Base-by-base conservation (phyloP, 2,888 invertebrate genomes). In the Drosophila formosana region DNA sequence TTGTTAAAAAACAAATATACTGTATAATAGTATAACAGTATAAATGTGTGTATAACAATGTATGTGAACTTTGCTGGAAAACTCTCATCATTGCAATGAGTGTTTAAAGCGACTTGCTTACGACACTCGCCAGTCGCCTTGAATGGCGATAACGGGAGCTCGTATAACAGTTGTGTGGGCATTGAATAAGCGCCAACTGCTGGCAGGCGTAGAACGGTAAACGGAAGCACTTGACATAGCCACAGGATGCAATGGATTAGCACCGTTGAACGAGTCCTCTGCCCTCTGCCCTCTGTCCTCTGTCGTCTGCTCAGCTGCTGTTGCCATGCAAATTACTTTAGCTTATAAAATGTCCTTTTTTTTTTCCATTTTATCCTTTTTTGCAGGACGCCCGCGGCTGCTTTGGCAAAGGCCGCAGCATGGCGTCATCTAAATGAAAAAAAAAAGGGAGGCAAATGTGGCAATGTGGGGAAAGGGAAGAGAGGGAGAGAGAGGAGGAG, bases 311-410 rank as follows among this genome's bases (percentile, higher is more conserved):
- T 39, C 13, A 13, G 23, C 18, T 26, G 18, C 55, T n/a, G 46
- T 55, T 25, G 47, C 37, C 56, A 53, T 52, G 65, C 46, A 66
- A 66, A 66, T 60, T 60, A 47, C 60, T 46, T 60, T 52, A 60
- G 46, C 47, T 60, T 60, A 60, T 66, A 47, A 43, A 66, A 60
- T 66, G 52, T 66, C 47, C 60, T 37, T 60, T 18, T 18, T 18
- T 18, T 18, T 18, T 18, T 18, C 18, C 18, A 18, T 18, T 18
- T 18, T 18, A 18, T 18, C 18, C 18, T 18, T 18, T 18, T 65
- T 55, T 46, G 55, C 55, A 55, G 55, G 30, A 63, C 55, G 49
- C 57, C 63, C 8, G 41, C 57, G 57, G 63, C 49, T 32, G 63
- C 49, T 49, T 18, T 57, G 58, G 64, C 58, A 64, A 25, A 18